These are phyloP conservation scores for Sprattus sprattus DNA, from an alignment of 2,113 vertebrate species.

Conservation along the genomic window DNA sequence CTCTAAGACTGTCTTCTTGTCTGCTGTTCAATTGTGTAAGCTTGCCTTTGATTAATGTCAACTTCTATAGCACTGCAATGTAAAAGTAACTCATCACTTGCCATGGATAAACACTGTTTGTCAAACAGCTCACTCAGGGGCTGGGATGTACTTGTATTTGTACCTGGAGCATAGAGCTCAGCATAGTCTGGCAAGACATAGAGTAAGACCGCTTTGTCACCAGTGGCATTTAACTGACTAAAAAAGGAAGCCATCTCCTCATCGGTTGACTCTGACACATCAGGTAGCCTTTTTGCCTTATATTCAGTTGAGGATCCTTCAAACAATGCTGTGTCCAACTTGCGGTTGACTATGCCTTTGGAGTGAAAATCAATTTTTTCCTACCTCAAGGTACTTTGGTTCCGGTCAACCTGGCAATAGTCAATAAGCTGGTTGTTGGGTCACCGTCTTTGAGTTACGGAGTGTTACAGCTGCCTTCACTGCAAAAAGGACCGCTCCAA, in stretches of 20 bases:
- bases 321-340: constrained; percentile 26
- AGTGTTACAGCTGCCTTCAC: not conserved
- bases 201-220: not conserved
- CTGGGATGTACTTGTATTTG: too few species aligned
- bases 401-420: not conserved
- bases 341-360: constrained; percentile 18
- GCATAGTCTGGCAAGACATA: too few species aligned
- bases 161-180: too few species aligned
- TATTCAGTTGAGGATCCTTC: constrained; percentile 16
- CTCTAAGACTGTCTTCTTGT: not conserved
- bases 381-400: constrained; percentile 38
- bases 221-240: constrained; percentile 12
- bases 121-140: too few species aligned
- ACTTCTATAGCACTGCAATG: not conserved
- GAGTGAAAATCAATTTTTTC: constrained; percentile 32
- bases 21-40: not conserved
- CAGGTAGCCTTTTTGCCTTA: constrained; percentile 28
- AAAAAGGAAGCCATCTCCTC: constrained; percentile 21
- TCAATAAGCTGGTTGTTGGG: not conserved
- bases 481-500: too few species aligned
- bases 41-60: not conserved
- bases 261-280: constrained; percentile 26
- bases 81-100: not conserved
- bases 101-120: not conserved
- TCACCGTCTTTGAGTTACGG: too few species aligned